Conservation (phyloP, 1,140 invertebrate species). For the Notospermus geniculatus region DNA sequence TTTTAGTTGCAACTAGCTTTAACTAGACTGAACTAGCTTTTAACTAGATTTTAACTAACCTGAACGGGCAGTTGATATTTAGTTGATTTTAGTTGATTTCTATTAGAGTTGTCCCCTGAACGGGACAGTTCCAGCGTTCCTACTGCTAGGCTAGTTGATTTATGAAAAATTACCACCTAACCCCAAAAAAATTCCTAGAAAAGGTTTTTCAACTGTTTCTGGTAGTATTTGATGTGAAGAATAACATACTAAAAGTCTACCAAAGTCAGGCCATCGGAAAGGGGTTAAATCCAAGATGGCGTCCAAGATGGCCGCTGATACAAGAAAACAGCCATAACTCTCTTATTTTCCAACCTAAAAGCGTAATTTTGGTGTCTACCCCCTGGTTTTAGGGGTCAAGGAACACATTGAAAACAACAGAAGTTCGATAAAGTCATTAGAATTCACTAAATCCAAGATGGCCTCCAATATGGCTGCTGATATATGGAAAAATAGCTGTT, state of each 20-base stretch:
- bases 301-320: not conserved
- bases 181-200: constrained; percentile 3
- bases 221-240: not conserved
- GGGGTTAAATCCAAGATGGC: not conserved
- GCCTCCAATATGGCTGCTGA: not conserved
- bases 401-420: not conserved
- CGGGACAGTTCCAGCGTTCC: no score
- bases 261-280: constrained; percentile 7
- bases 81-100: no score
- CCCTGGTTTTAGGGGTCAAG: constrained; percentile 6
- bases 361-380: not conserved
- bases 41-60: no score
- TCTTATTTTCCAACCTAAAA: not conserved
- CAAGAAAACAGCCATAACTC: not conserved
- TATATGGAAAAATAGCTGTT: not conserved
- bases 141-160: no score
- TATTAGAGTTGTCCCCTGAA: no score
- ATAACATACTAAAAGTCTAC: constrained; percentile 9
- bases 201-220: constrained; percentile 8
- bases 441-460: constrained; percentile 1
- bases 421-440: not conserved
- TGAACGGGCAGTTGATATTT: no score
- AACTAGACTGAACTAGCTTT: no score
- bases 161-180: constrained; percentile 2
- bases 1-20: no score